These are phyloP conservation scores for Stenolophus ochropezus DNA, from an alignment of 2,888 invertebrate genomes.

Conservation along the genomic window DNA sequence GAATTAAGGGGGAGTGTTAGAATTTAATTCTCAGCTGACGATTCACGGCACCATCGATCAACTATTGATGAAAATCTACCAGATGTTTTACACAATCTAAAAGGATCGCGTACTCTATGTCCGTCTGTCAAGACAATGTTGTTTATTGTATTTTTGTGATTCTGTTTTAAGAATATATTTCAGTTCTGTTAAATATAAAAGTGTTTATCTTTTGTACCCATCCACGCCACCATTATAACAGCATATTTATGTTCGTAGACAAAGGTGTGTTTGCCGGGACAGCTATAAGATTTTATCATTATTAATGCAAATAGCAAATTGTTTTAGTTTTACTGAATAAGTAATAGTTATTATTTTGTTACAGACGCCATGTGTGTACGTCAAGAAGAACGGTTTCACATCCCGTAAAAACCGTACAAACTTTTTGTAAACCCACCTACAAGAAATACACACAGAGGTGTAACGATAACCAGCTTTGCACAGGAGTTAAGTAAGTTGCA, in stretches of 20 bases:
- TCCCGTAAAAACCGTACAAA: slow-evolving; percentile 74
- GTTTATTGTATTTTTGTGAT: too few relatives aligned
- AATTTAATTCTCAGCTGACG: too few relatives aligned
- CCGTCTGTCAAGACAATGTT: too few relatives aligned
- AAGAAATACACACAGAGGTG: slow-evolving; percentile 75
- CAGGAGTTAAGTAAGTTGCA: slow-evolving; percentile 72
- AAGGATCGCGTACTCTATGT: too few relatives aligned
- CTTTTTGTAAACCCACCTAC: slow-evolving; percentile 75
- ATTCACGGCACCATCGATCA: too few relatives aligned
- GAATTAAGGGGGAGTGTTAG: too few relatives aligned
- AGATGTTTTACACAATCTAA: too few relatives aligned
- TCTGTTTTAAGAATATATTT: too few relatives aligned
- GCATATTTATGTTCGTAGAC: slow-evolving; percentile 25
- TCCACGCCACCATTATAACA: slow-evolving; percentile 41
- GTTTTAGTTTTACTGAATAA: neutral
- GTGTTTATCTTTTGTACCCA: too few relatives aligned
- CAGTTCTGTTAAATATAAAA: too few relatives aligned
- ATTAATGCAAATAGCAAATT: slow-evolving; percentile 34
- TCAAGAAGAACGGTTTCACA: slow-evolving; percentile 73
- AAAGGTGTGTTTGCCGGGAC: neutral
- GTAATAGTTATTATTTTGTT: slow-evolving; percentile 62
- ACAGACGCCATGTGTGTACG: slow-evolving; percentile 76
- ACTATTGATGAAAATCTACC: too few relatives aligned
- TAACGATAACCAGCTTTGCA: slow-evolving; percentile 74
- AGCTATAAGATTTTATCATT: slow-evolving; percentile 4